These are phyloP conservation scores for Catharus fuscescens DNA, from an alignment of 2,113 vertebrate genomes.

Conservation along the genomic window DNA sequence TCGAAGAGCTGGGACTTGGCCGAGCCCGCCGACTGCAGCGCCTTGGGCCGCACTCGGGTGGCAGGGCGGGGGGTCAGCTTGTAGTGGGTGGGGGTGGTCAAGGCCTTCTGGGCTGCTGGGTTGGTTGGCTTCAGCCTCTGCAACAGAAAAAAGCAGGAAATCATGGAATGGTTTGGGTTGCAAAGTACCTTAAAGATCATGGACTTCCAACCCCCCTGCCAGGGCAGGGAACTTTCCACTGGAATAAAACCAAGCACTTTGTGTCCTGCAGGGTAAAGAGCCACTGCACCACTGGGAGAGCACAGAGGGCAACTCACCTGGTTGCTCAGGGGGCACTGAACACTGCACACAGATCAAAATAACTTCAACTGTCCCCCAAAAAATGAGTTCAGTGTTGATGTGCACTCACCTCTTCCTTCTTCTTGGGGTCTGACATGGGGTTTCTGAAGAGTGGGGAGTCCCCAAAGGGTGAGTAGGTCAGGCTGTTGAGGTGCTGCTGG, in stretches of 20 bases:
- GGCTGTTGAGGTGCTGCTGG: constrained; percentile 89
- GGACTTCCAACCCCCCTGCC: background rate
- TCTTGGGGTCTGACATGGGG: constrained; percentile 92
- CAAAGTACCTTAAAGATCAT: background rate
- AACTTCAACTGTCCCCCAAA: fast-evolving
- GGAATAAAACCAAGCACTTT: background rate
- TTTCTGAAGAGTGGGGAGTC: constrained; percentile 96
- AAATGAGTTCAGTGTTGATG: fast-evolving
- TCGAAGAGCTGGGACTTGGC: constrained; percentile 94
- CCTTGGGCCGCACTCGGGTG: constrained; percentile 90
- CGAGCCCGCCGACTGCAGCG: constrained; percentile 83
- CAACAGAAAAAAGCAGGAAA: background rate
- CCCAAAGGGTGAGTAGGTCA: constrained; percentile 91
- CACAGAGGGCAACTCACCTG: fast-evolving
- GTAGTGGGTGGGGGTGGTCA: constrained; percentile 94
- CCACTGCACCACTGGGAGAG: background rate
- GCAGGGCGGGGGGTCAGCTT: constrained; percentile 92
- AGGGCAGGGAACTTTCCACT: background rate
- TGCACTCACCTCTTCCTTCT: constrained; percentile 91
- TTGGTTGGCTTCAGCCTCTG: constrained; percentile 96
- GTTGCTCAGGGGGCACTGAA: background rate
- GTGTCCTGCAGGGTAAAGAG: background rate
- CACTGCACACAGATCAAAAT: fast-evolving
- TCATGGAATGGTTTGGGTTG: background rate
- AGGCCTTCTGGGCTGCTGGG: constrained; percentile 93